Evolutionary conservation across 2,113 vertebrate genomes (phyloP).

Genomic region (Pygoscelis antarcticus): DNA sequence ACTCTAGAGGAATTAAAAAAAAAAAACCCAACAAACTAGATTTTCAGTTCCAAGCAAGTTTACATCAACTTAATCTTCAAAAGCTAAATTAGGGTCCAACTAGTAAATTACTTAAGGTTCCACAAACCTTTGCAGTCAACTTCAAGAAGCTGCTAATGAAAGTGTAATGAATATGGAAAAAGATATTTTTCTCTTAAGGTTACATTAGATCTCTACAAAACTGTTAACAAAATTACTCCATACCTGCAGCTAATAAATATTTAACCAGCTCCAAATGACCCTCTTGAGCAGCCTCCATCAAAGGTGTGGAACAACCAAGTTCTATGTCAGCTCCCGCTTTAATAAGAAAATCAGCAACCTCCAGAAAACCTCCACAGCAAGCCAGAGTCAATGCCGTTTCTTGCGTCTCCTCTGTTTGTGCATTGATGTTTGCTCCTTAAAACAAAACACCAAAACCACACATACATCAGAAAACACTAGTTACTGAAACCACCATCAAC

Average conservation of each 20-base stretch:
- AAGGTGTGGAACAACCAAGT: slow-evolving; percentile 94
- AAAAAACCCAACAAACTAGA: neutral
- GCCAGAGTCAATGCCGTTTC: slow-evolving; percentile 96
- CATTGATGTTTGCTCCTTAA: slow-evolving; percentile 97
- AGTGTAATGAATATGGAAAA: accelerated
- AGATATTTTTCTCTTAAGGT: neutral
- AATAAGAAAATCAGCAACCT: slow-evolving; percentile 97
- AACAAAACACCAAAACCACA: neutral
- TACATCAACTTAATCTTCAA: neutral
- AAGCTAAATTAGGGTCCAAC: neutral
- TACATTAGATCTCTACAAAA: neutral
- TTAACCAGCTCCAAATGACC: slow-evolving; percentile 98
- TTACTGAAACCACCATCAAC: neutral
- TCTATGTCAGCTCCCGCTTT: slow-evolving; percentile 98
- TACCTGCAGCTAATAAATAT: slow-evolving; percentile 95
- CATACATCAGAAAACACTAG: neutral
- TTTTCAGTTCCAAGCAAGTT: neutral
- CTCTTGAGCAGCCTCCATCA: slow-evolving; percentile 99
- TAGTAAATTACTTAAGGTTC: neutral
- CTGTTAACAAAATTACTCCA: neutral
- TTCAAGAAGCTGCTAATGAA: neutral
- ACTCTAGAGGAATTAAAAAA: neutral
- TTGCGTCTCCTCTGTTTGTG: slow-evolving; percentile 98
- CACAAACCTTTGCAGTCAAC: neutral
- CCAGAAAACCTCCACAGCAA: slow-evolving; percentile 96